phyloP scores from a whole-genome alignment of 1,140 invertebrate genomes.

The Drosophila chauvacae region DNA sequence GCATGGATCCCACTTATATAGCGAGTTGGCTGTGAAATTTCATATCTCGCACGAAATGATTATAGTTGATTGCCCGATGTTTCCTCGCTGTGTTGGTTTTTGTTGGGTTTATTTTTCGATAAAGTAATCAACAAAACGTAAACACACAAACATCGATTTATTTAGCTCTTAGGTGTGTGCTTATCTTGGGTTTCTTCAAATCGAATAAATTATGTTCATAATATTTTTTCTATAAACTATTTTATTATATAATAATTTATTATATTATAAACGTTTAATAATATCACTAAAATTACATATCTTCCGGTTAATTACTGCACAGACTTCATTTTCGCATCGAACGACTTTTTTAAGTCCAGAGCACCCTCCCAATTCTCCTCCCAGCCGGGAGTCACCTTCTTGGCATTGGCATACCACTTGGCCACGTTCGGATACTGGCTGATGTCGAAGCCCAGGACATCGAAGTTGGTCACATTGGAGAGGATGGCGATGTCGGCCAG shows the following conservation, averaged over 20 bases:
- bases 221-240: not conserved
- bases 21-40: constrained; percentile 2
- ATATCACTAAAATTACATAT: not conserved
- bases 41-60: constrained; percentile 7
- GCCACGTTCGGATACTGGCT: constrained; percentile 88
- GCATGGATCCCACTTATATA: constrained; percentile 10
- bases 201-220: not conserved
- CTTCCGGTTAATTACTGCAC: not conserved
- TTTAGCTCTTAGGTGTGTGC: too few species aligned
- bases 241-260: too few species aligned
- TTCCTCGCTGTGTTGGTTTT: not conserved
- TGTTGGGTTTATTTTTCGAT: not conserved
- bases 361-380: constrained; percentile 87
- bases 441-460: constrained; percentile 88
- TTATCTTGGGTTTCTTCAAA: not conserved
- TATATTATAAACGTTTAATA: not conserved
- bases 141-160: too few species aligned
- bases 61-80: constrained; percentile 8
- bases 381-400: constrained; percentile 88
- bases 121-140: not conserved
- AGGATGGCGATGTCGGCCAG: constrained; percentile 89
- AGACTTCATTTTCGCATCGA: constrained; percentile 56
- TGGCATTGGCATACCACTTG: constrained; percentile 89
- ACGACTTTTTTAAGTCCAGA: constrained; percentile 14
- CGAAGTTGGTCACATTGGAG: constrained; percentile 87